Conservation (phyloP, 2,113 vertebrate genomes). For the Lepidothrix coronata region DNA sequence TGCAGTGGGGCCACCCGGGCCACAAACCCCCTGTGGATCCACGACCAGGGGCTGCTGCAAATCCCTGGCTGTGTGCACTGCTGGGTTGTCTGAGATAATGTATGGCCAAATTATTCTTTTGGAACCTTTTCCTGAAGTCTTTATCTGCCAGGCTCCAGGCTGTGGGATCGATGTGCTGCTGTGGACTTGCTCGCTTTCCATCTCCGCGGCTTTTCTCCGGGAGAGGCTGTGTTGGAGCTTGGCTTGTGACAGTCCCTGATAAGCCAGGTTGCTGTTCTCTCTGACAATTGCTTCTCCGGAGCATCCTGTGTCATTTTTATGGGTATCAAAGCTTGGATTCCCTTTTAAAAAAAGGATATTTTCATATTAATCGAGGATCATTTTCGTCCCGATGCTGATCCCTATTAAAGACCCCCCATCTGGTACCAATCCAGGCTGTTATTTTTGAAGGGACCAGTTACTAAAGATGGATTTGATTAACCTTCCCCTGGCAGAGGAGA, state of each 20-base stretch:
- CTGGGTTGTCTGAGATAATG: conserved; percentile 7
- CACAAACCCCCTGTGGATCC: not conserved
- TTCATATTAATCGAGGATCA: not conserved
- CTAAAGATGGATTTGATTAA: not conserved
- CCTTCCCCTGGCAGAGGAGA: not conserved
- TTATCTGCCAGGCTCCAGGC: conserved; percentile 62
- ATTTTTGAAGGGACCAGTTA: not conserved
- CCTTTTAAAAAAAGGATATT: not conserved
- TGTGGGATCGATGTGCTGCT: conserved; percentile 44
- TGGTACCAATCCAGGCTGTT: not conserved
- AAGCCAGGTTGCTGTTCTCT: not conserved
- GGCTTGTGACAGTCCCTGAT: conserved; percentile 10
- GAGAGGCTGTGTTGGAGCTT: not conserved
- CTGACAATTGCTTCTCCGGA: not conserved
- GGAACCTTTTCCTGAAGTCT: conserved; percentile 32
- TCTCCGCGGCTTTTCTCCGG: not conserved
- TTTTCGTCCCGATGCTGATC: not conserved
- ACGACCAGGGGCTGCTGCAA: not conserved
- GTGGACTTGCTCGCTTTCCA: not conserved
- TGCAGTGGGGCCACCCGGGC: not conserved
- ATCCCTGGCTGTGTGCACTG: not conserved
- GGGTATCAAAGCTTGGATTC: not conserved
- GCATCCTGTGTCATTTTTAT: not conserved
- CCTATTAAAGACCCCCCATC: not conserved
- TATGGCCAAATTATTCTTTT: conserved; percentile 27